Evolutionary conservation across 2,888 invertebrate species (phyloP).

Genomic region (Mythimna loreyi): DNA sequence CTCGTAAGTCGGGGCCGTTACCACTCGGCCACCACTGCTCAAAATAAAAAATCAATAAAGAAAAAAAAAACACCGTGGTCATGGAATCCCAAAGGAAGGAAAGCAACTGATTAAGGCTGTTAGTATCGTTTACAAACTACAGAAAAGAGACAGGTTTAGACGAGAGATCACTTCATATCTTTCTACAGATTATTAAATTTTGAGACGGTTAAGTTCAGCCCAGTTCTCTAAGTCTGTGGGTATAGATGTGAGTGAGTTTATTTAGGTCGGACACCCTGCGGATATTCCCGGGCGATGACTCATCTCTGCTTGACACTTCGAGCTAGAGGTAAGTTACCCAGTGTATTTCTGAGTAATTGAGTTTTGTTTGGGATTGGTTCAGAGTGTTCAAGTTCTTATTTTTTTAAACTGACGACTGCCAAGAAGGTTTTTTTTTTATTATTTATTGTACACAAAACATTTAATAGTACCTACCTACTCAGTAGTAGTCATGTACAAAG

Average conservation of each 20-base stretch:
- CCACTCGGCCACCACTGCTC: no score
- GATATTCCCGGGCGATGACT: constrained; percentile 45
- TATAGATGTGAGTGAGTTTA: constrained; percentile 30
- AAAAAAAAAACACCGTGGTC: no score
- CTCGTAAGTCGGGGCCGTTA: no score
- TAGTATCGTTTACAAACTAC: background rate
- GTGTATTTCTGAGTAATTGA: constrained; percentile 55
- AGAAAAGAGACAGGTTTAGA: background rate
- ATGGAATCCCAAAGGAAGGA: no score
- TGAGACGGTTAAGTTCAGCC: background rate
- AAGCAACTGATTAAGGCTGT: background rate
- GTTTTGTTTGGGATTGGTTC: constrained; percentile 41
- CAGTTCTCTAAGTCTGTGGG: background rate
- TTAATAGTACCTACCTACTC: no score
- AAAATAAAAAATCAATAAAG: no score
- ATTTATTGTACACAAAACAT: no score
- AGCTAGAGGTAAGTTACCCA: constrained; percentile 42
- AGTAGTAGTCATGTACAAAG: no score
- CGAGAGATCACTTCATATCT: background rate
- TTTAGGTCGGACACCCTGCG: constrained; percentile 53
- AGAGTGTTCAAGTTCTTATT: background rate
- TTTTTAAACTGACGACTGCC: no score
- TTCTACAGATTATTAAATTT: constrained; percentile 1
- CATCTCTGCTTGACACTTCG: constrained; percentile 54
- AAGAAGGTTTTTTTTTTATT: no score